Base-by-base conservation (phyloP, 2,888 invertebrate species). In the Caenorhabditis sp. region DNA sequence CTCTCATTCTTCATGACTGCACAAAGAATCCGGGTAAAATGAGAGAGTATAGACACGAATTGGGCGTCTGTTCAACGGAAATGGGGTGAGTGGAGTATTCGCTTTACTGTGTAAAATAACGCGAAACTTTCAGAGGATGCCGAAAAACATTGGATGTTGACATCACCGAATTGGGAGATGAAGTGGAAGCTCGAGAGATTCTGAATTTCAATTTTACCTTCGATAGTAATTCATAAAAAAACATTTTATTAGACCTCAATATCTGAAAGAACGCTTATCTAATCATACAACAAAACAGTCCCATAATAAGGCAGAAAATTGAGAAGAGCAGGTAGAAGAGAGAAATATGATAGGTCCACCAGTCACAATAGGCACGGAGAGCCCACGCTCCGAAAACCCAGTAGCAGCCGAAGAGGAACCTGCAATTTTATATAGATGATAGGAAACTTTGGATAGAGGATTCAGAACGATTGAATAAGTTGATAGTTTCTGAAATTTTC, bases 341-440 rank as follows among this genome's bases (percentile, higher is more conserved):
- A 26, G 76, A 66, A 6, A 76, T 59, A 28, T 76, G 59, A 26
- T 38, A 76, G 14, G 76, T 76, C 76, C 76, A 76, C 76, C 76
- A 76, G 22, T 76, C 76, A 41, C 76, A 76, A 41, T 76, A 76
- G 31, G 76, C 76, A 38, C 76, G 76, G 1, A 51, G 61, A 14
- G 68, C 16, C 76, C 76, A 76, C 0, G 76, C 59, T 24, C 76
- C 76, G 51, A 76, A 76, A 6, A 76, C 76, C 76, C 76, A 76
- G 41, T 76, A 76, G 51, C 76, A 76, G 61, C 76, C 76, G 68
- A 76, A 76, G 5, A 76, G 22, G 61, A 68, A 76, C 76, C 76
- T 76, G 49, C 12, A 76, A 49, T n/a, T n/a, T n/a, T n/a, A n/a
- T n/a, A n/a, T n/a, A n/a, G n/a, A n/a, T n/a, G n/a, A n/a, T n/a